These are phyloP conservation scores for Typhlomys cinereus DNA, from an alignment of 2,113 vertebrate genomes.

Conservation along the genomic window DNA sequence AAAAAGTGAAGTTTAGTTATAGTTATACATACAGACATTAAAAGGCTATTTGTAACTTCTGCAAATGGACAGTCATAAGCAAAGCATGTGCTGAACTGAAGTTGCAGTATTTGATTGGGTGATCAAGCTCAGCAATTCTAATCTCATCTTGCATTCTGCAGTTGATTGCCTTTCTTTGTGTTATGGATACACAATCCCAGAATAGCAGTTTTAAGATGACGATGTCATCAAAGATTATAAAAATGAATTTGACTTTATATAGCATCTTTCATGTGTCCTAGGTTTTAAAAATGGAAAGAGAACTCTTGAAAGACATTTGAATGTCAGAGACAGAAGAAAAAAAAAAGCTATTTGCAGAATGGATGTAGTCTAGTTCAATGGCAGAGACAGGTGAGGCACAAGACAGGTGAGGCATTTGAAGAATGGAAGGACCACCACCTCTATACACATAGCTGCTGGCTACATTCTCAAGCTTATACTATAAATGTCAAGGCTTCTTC, in stretches of 20 bases:
- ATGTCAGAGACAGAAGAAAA: slow-evolving; percentile 26
- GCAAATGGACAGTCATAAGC: slow-evolving; percentile 44
- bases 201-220: slow-evolving; percentile 73
- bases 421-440: neutral
- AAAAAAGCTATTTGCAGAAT: neutral
- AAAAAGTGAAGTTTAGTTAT: slow-evolving; percentile 8
- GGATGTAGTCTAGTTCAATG: neutral
- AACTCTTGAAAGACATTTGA: slow-evolving; percentile 52
- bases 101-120: slow-evolving; percentile 17
- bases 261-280: slow-evolving; percentile 57
- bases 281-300: slow-evolving; percentile 72
- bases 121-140: slow-evolving; percentile 56
- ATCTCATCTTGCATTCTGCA: slow-evolving; percentile 38
- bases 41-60: slow-evolving; percentile 55
- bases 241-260: slow-evolving; percentile 71
- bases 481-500: neutral
- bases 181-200: slow-evolving; percentile 67
- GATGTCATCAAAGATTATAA: slow-evolving; percentile 70
- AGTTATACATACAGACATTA: slow-evolving; percentile 31
- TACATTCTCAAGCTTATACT: neutral
- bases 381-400: neutral
- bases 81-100: slow-evolving; percentile 1
- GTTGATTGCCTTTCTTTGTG: slow-evolving; percentile 73
- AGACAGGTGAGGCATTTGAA: neutral
- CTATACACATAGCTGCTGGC: neutral